Percentiles rank a stretch among this genome's conserved stretches.
phyloP scores from a whole-genome alignment of 2,797 vertebrate genomes.

The Synaphobranchus kaupii region DNA sequence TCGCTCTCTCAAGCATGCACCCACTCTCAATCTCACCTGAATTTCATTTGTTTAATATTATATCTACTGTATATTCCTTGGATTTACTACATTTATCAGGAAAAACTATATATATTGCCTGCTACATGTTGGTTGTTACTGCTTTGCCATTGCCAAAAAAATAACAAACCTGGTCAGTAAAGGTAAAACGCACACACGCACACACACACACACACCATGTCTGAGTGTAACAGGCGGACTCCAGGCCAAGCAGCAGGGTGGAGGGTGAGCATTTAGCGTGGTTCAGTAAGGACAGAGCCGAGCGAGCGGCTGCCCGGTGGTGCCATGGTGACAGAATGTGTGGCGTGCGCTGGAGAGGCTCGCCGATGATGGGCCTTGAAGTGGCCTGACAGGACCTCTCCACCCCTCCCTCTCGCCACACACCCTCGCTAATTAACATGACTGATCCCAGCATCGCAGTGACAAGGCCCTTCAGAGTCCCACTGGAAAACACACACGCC shows the following conservation, averaged over 20 bases:
- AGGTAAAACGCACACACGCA: background rate
- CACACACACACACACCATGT: background rate
- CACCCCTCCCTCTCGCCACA: background rate
- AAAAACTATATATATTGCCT: too few relatives aligned
- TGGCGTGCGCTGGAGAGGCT: background rate
- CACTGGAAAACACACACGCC: background rate
- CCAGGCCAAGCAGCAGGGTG: background rate
- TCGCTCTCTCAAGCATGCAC: too few relatives aligned
- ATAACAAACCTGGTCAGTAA: too few relatives aligned
- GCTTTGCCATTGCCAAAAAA: too few relatives aligned
- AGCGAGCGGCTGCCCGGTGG: background rate
- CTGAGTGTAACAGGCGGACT: background rate
- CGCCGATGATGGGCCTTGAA: background rate
- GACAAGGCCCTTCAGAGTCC: background rate
- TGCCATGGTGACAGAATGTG: slow-evolving; percentile 17
- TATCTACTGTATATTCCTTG: too few relatives aligned
- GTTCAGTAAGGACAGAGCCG: background rate
- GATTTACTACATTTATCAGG: too few relatives aligned
- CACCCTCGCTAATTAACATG: background rate
- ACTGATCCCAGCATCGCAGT: background rate
- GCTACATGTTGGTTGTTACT: too few relatives aligned
- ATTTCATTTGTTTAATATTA: too few relatives aligned
- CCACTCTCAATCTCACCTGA: too few relatives aligned
- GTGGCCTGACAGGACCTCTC: background rate
- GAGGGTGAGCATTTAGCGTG: background rate